phyloP scores from a whole-genome alignment of 2,888 invertebrate species.

The Ormyrus pomaceus region DNA sequence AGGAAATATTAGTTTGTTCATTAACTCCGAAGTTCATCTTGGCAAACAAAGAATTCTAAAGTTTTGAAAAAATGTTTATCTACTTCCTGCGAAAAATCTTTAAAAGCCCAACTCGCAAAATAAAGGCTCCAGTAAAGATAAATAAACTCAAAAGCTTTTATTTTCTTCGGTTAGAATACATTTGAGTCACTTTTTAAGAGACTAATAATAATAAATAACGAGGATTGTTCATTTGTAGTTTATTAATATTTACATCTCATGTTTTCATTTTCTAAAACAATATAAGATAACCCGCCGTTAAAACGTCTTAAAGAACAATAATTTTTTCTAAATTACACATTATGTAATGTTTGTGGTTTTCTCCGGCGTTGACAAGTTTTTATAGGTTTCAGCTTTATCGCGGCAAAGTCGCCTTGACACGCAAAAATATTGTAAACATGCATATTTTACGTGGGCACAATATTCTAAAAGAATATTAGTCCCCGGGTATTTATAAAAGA shows the following conservation, averaged over 20 bases:
- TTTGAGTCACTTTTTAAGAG: too few relatives aligned
- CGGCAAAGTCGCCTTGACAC: conserved; percentile 30
- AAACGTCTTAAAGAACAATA: conserved; percentile 23
- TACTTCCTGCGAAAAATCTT: too few relatives aligned
- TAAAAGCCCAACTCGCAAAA: too few relatives aligned
- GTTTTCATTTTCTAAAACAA: conserved; percentile 4
- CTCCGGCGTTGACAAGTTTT: conserved; percentile 30
- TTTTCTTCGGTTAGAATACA: not conserved
- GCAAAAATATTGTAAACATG: conserved; percentile 23
- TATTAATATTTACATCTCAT: conserved; percentile 6
- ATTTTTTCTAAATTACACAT: conserved; percentile 44
- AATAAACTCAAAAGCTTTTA: too few relatives aligned
- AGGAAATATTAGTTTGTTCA: too few relatives aligned
- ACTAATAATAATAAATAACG: too few relatives aligned
- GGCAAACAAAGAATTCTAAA: too few relatives aligned
- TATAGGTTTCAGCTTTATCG: conserved; percentile 35
- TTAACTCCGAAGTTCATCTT: too few relatives aligned
- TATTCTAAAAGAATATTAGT: conserved; percentile 15
- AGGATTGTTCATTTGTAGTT: not conserved
- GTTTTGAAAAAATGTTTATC: too few relatives aligned
- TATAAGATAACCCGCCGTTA: conserved; percentile 10
- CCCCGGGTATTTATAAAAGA: not conserved
- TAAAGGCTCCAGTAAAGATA: too few relatives aligned
- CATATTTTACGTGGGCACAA: conserved; percentile 32
- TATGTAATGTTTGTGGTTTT: conserved; percentile 52